A percentile compares a stretch with the other conserved stretches of the same genome.
Evolutionary conservation across 2,113 vertebrate genomes (phyloP).

Genomic region (Hipposideros armiger): DNA sequence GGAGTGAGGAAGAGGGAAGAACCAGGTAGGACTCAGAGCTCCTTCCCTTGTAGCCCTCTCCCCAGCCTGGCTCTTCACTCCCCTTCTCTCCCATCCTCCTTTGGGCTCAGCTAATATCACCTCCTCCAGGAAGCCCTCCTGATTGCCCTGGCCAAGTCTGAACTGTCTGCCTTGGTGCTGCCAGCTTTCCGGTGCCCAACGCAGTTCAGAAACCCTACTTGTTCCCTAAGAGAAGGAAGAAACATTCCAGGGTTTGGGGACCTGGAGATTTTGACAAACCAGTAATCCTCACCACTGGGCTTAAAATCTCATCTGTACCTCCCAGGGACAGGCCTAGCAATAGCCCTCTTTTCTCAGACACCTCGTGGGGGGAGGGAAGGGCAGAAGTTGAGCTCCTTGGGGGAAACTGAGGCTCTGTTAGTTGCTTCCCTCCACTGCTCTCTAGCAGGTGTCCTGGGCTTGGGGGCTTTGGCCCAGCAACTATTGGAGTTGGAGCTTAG

Average conservation of each 20-base stretch:
- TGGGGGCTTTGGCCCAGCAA: neutral
- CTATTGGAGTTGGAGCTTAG: neutral
- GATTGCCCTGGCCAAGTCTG: neutral
- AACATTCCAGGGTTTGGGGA: neutral
- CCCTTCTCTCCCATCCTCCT: neutral
- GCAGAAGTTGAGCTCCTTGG: neutral
- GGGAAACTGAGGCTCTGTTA: neutral
- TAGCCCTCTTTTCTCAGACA: no score
- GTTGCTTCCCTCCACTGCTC: neutral
- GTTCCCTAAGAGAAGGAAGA: neutral
- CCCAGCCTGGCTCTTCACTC: neutral
- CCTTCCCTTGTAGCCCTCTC: neutral
- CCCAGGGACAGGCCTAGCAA: no score
- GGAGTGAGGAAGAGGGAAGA: neutral
- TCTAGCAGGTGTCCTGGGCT: neutral
- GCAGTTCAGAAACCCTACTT: neutral
- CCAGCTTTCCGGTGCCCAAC: neutral
- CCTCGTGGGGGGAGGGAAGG: neutral
- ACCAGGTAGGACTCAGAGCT: neutral
- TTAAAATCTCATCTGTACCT: neutral
- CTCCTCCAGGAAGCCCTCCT: constrained; percentile 9
- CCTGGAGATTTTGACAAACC: neutral
- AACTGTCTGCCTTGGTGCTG: neutral
- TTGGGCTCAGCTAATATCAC: neutral
- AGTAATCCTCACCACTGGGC: neutral